Evolutionary conservation across 2,888 invertebrate species (phyloP).

Genomic region (Eucera pruinosa): DNA sequence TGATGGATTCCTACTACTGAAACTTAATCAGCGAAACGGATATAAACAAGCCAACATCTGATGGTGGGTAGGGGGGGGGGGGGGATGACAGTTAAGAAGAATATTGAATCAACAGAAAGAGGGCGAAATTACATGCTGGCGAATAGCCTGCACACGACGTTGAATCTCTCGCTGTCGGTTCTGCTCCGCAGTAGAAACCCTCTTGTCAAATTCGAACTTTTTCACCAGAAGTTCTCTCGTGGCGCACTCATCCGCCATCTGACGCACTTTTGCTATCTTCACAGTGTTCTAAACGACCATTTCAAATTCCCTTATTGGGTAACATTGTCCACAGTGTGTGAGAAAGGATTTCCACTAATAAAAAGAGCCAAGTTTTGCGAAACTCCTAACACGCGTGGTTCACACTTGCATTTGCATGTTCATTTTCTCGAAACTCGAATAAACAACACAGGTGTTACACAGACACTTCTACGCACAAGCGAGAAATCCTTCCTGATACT

Average conservation of each 20-base stretch:
- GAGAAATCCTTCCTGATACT: conserved; percentile 62
- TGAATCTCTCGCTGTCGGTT: conserved; percentile 94
- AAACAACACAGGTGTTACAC: conserved; percentile 20
- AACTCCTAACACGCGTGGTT: conserved; percentile 1
- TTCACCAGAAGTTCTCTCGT: conserved; percentile 88
- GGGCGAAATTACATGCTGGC: conserved; percentile 90
- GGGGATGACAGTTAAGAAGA: conserved; percentile 20
- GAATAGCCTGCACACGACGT: conserved; percentile 93
- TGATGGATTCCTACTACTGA: conserved; percentile 41
- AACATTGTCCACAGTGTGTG: conserved; percentile 58
- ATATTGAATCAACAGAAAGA: conserved; percentile 61
- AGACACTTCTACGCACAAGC: conserved; percentile 48
- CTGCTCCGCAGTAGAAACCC: conserved; percentile 92
- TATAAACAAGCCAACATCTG: conserved; percentile 46
- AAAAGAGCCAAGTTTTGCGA: background rate
- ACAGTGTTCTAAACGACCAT: conserved; percentile 86
- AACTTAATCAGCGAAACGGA: conserved; percentile 43
- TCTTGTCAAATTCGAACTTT: conserved; percentile 87
- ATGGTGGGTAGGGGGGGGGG: conserved; percentile 9
- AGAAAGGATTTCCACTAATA: conserved; percentile 78
- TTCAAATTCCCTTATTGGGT: conserved; percentile 66
- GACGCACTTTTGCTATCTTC: conserved; percentile 89
- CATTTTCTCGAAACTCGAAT: conserved; percentile 16
- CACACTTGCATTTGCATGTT: background rate
- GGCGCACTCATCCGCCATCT: conserved; percentile 88